Evolutionary conservation across 1,140 invertebrate species (phyloP).

Genomic region (Drosophila guanche): DNA sequence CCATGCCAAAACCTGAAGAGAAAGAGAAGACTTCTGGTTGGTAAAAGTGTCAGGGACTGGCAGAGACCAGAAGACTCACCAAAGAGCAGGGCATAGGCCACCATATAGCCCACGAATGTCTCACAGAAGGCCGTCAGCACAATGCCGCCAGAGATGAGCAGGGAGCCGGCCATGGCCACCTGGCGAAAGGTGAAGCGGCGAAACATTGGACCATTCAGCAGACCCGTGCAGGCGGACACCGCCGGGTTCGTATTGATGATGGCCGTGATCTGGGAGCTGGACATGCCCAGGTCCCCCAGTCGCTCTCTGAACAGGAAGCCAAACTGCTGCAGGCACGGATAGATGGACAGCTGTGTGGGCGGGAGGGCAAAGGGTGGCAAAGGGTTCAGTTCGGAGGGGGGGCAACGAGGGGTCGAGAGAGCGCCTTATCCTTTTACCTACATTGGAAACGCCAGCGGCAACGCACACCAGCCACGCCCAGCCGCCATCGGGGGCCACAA

Average conservation of each 20-base stretch:
- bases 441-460: conserved; percentile 79
- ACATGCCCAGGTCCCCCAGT: conserved; percentile 85
- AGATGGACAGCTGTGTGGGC: conserved; percentile 85
- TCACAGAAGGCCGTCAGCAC: conserved; percentile 85
- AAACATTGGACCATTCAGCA: conserved; percentile 88
- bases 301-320: conserved; percentile 87
- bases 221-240: conserved; percentile 86
- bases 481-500: conserved; percentile 80
- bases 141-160: conserved; percentile 85
- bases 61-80: conserved; percentile 81
- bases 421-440: conserved; percentile 42
- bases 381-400: neutral
- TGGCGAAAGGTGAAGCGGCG: conserved; percentile 87
- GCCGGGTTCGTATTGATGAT: conserved; percentile 88
- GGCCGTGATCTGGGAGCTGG: conserved; percentile 86
- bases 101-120: conserved; percentile 86
- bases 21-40: neutral
- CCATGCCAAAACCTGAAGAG: conserved; percentile 85
- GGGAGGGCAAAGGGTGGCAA: neutral
- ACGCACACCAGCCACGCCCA: conserved; percentile 83
- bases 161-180: conserved; percentile 85
- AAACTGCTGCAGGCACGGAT: conserved; percentile 88
- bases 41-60: conserved; percentile 9
- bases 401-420: neutral
- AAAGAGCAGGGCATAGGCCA: conserved; percentile 86